A percentile compares a stretch with the other conserved stretches of the same genome.
These are phyloP conservation scores for Melipona bicolor DNA, from an alignment of 2,888 invertebrate species.

Conservation along the genomic window DNA sequence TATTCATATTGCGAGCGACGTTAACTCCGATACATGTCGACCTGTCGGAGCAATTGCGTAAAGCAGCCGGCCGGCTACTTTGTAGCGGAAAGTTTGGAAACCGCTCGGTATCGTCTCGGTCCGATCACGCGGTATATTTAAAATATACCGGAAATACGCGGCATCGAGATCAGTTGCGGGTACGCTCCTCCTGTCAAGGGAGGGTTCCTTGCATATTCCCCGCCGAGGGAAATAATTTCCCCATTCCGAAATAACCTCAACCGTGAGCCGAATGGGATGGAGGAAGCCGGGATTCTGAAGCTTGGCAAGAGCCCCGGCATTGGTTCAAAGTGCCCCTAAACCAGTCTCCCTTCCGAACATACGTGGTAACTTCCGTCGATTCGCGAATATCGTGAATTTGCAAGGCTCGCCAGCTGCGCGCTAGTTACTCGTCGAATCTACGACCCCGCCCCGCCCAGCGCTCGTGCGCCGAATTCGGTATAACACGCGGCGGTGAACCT, in stretches of 20 bases:
- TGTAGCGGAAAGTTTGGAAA: constrained; percentile 25
- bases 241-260: constrained; percentile 72
- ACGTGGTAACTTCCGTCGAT: constrained; percentile 72
- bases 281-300: constrained; percentile 28
- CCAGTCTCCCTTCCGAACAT: constrained; percentile 60
- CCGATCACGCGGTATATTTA: constrained; percentile 46
- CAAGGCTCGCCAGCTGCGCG: constrained; percentile 71
- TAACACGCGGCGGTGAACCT: constrained; percentile 34
- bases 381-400: constrained; percentile 72
- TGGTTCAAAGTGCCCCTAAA: constrained; percentile 68
- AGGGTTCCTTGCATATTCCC: constrained; percentile 56
- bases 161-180: constrained; percentile 46
- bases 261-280: constrained; percentile 41
- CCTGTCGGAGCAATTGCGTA: background rate
- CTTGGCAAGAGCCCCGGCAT: constrained; percentile 67
- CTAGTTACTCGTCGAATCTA: constrained; percentile 68
- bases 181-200: constrained; percentile 66
- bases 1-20: background rate
- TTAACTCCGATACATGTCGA: background rate
- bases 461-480: constrained; percentile 42
- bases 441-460: constrained; percentile 47
- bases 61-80: constrained; percentile 25
- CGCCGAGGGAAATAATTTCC: constrained; percentile 74
- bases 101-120: constrained; percentile 6
- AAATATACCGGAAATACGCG: constrained; percentile 47